Evolutionary conservation across 2,113 vertebrate genomes (phyloP).

Genomic region (Atlantisia rogersi): DNA sequence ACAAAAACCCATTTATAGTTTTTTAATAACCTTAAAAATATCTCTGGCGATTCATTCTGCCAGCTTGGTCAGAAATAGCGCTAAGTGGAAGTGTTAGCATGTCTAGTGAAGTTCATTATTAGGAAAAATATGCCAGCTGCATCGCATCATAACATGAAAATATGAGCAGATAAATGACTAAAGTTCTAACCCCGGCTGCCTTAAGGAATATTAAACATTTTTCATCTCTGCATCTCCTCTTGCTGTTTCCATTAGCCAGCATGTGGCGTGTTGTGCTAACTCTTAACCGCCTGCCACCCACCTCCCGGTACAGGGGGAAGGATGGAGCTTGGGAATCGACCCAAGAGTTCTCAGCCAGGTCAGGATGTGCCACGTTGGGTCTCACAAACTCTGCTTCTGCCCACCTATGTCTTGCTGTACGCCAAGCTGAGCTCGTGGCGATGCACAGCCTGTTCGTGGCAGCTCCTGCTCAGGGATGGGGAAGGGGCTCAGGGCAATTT

Average conservation of each 20-base stretch:
- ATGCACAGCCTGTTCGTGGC: rapidly evolving
- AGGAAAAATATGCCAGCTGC: constrained; percentile 46
- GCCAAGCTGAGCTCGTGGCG: background rate
- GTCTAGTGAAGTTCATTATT: constrained; percentile 41
- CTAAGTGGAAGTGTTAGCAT: constrained; percentile 35
- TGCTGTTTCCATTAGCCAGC: constrained; percentile 1
- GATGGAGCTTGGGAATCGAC: background rate
- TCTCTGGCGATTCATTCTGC: constrained; percentile 50
- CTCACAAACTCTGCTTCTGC: background rate
- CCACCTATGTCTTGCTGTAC: rapidly evolving
- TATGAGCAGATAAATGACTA: constrained; percentile 53
- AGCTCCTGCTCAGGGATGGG: no score
- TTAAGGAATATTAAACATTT: constrained; percentile 35
- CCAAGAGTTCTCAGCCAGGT: background rate
- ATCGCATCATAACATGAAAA: constrained; percentile 34
- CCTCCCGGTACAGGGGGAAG: background rate
- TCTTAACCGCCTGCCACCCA: background rate
- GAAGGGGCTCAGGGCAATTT: background rate
- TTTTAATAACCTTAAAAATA: constrained; percentile 69
- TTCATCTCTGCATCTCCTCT: background rate
- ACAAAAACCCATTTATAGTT: constrained; percentile 57
- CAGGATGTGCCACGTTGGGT: background rate
- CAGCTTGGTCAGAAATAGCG: constrained; percentile 34
- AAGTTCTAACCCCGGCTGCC: constrained; percentile 26
- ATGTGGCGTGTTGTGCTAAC: background rate